These are phyloP conservation scores for Pristionchus arcanus DNA, from an alignment of 2,888 invertebrate species.

Conservation along the genomic window DNA sequence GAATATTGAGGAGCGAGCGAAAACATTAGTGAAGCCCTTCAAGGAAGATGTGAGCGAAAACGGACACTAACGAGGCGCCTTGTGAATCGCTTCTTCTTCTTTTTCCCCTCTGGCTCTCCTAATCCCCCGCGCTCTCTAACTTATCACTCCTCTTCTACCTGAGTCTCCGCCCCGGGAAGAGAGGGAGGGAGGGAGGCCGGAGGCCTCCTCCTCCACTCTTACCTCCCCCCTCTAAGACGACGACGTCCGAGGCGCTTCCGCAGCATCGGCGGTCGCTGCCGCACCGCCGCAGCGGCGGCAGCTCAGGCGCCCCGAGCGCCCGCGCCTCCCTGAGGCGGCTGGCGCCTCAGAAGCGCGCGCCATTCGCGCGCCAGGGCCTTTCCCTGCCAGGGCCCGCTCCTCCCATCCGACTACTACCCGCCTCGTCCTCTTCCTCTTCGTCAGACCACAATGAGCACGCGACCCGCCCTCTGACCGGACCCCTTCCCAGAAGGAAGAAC, in stretches of 20 bases:
- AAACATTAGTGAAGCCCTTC: conserved; percentile 46
- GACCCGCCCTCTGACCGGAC: not conserved
- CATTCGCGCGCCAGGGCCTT: conserved; percentile 7
- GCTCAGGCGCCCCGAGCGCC: not conserved
- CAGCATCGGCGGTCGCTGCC: conserved; percentile 19
- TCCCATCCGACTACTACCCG: not conserved
- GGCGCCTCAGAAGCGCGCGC: conserved; percentile 19
- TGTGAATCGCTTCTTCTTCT: conserved; percentile 5
- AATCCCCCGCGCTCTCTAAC: not conserved
- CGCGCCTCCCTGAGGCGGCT: conserved; percentile 14
- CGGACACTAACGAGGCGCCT: conserved; percentile 4
- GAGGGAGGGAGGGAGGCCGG: not conserved
- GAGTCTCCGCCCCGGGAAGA: conserved; percentile 31
- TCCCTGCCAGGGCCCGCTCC: conserved; percentile 26
- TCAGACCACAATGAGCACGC: not conserved
- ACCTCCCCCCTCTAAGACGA: not conserved
- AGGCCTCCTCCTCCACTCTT: not conserved
- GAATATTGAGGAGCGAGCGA: not conserved
- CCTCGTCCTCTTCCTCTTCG: not conserved
- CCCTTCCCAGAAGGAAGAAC: not conserved
- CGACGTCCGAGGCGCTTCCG: not conserved
- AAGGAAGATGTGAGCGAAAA: not conserved
- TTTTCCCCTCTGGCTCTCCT: conserved; percentile 24
- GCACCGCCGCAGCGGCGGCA: not conserved
- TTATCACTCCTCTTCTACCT: conserved; percentile 20